Conservation (phyloP, 2,888 invertebrate genomes). For the Phalera bucephala region DNA sequence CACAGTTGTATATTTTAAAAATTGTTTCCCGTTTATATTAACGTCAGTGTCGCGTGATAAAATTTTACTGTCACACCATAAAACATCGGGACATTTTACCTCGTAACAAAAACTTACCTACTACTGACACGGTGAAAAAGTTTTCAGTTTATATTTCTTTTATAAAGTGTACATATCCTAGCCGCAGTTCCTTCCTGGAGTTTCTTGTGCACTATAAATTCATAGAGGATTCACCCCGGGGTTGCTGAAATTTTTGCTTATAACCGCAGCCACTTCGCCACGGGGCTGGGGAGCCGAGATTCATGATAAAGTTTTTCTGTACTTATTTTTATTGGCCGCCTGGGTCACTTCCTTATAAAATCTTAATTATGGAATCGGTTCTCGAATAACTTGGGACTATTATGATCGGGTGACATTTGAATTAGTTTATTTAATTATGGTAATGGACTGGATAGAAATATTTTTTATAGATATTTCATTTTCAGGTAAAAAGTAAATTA, state of each 20-base stretch:
- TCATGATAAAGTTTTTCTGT: slow-evolving; percentile 45
- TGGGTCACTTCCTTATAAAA: slow-evolving; percentile 23
- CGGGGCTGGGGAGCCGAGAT: slow-evolving; percentile 24
- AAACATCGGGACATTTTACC: not conserved
- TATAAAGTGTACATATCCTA: slow-evolving; percentile 37
- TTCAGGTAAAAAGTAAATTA: too few species aligned
- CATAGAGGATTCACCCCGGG: slow-evolving; percentile 34
- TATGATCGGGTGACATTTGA: too few species aligned
- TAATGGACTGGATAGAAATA: too few species aligned
- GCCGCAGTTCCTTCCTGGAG: slow-evolving; percentile 45
- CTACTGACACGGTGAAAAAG: slow-evolving; percentile 31
- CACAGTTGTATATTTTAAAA: too few species aligned
- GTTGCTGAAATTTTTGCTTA: slow-evolving; percentile 42
- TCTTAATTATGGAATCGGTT: slow-evolving; percentile 12
- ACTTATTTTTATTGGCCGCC: slow-evolving; percentile 38
- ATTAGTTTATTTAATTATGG: too few species aligned
- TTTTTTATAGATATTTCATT: too few species aligned
- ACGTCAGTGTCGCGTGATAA: not conserved
- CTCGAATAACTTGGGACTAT: slow-evolving; percentile 5
- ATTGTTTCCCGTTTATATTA: not conserved
- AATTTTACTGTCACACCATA: slow-evolving; percentile 4
- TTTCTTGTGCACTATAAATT: slow-evolving; percentile 54
- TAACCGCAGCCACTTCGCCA: slow-evolving; percentile 25
- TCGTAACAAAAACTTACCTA: slow-evolving; percentile 20
- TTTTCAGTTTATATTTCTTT: slow-evolving; percentile 37